Percentiles rank a stretch among this genome's conserved stretches.
Evolutionary conservation across 2,113 vertebrate species (phyloP).

Genomic region (Mesembrinibis cayennensis): DNA sequence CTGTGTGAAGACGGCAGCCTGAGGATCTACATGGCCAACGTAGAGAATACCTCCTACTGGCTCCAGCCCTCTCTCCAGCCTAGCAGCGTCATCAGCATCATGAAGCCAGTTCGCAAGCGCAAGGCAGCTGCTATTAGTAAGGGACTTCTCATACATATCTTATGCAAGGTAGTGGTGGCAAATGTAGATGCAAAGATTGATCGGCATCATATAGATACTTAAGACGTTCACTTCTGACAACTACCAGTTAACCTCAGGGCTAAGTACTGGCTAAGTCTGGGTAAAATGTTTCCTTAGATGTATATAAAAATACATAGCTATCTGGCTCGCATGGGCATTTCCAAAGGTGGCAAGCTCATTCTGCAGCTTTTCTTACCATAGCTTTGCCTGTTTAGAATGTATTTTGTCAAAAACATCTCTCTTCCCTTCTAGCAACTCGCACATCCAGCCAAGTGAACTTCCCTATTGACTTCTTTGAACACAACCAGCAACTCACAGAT

Average conservation of each 20-base stretch:
- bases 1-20: constrained; percentile 97
- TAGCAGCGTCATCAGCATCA: constrained; percentile 93
- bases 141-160: not conserved
- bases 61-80: constrained; percentile 96
- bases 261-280: not conserved
- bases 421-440: constrained; percentile 82
- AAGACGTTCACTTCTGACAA: not conserved
- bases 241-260: not conserved
- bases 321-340: not conserved
- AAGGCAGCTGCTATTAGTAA: constrained; percentile 91
- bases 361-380: not conserved
- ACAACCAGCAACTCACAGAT: constrained; percentile 97
- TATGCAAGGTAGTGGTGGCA: not conserved
- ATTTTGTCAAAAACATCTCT: not conserved
- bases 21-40: constrained; percentile 99
- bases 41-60: constrained; percentile 98
- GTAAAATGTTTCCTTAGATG: not conserved
- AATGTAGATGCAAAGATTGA: not conserved
- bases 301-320: rapidly evolving
- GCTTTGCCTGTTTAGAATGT: not conserved
- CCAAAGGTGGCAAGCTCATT: not conserved
- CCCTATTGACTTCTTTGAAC: constrained; percentile 99
- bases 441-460: constrained; percentile 96
- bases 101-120: constrained; percentile 97
- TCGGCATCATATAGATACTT: not conserved